Evolutionary conservation across 2,888 invertebrate species (phyloP).

Genomic region (Melieria crassipennis): DNA sequence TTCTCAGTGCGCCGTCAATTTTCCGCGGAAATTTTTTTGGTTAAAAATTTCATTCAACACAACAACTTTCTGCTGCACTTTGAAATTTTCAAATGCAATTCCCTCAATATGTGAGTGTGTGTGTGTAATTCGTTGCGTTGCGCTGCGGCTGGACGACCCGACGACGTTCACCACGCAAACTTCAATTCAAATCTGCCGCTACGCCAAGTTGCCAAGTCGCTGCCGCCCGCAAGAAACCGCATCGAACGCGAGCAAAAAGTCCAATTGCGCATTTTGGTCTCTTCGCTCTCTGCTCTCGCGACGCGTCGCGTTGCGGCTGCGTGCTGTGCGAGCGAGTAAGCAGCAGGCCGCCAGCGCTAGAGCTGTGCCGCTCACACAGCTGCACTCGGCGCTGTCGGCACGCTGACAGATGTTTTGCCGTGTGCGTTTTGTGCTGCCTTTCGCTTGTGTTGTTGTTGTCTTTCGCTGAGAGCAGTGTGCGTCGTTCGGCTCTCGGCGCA

Average conservation of each 20-base stretch:
- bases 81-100: slow-evolving; percentile 26
- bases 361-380: slow-evolving; percentile 7
- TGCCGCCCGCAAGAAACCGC: slow-evolving; percentile 35
- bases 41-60: no score
- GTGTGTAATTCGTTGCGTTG: slow-evolving; percentile 18
- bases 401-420: slow-evolving; percentile 33
- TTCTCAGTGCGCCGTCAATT: no score
- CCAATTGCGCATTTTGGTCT: slow-evolving; percentile 12
- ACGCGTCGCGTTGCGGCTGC: neutral
- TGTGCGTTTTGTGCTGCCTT: slow-evolving; percentile 32
- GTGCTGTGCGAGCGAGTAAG: neutral
- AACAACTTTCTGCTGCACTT: neutral
- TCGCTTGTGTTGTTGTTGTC: slow-evolving; percentile 1
- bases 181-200: slow-evolving; percentile 59
- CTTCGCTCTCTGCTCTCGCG: slow-evolving; percentile 25
- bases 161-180: slow-evolving; percentile 62
- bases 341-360: slow-evolving; percentile 9
- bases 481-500: no score
- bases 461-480: neutral
- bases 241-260: slow-evolving; percentile 5
- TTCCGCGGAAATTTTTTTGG: no score
- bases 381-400: slow-evolving; percentile 5
- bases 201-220: slow-evolving; percentile 40
- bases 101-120: slow-evolving; percentile 4
- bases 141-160: slow-evolving; percentile 51